Base-by-base conservation (phyloP, 1,140 invertebrate genomes). In the Zophobas atratus region DNA sequence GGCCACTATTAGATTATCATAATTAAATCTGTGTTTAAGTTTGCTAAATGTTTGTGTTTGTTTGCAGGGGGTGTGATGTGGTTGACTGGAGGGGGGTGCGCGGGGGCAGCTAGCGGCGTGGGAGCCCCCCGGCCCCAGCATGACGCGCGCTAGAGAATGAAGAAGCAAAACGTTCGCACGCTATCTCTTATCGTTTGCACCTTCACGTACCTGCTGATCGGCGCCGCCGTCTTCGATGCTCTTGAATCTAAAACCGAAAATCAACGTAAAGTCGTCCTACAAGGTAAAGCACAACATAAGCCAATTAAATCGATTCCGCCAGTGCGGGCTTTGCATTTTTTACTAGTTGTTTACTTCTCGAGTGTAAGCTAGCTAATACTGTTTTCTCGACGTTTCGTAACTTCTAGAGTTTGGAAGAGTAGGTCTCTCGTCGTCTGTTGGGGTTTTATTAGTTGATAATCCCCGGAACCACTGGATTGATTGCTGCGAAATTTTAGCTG, bases 171-270 rank as follows among this genome's bases (percentile, higher is more conserved):
- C 93, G 96, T 99, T 82, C 95, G 98, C 86, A 99, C 98, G 84
- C 90, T 99, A 86, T 98, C 97, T 63, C 92, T 99, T 85, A 99
- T 99, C 85, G 98, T 99, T 85, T 98, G 97, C 88, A 99, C 98
- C 80, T 98, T 99, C 89, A 99, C 98, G 53, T 99, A 99, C 89
- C 91, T 99, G 70, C 91, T 99, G 34, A 93, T 99, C 43, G 98
- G 98, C 75, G 98, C 98, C n/a, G 98, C 98, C 34, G 97, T 99
- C 74, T 99, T 99, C 89, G 98, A 99, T 88, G 95, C 97, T 36
- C 90, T 99, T 49, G 98, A 99, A 88, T 98, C 96, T 38, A 94
- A 97, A 82, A 96, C 95, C 57, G 98, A 99, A 87, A 92, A 92
- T 75, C 93, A 94, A 86, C 92, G 96, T 85, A 94, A 93, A 88